Conservation (phyloP, 2,797 vertebrate species). For the Myoxocephalus aenaeus region DNA sequence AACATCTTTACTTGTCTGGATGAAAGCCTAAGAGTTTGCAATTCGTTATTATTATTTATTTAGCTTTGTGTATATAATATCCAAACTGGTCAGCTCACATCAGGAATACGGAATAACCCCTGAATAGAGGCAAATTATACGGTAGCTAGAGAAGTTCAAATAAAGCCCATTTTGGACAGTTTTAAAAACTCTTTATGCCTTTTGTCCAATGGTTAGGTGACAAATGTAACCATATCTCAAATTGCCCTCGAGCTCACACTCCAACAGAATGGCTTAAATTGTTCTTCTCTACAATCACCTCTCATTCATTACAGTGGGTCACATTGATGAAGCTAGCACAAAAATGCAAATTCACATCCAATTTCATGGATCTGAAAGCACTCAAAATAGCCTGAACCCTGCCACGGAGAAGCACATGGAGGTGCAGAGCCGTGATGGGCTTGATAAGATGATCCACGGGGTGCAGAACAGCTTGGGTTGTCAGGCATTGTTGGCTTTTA, state of each 20-base stretch:
- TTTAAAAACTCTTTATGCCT: constrained; percentile 19
- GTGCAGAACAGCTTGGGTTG: constrained; percentile 79
- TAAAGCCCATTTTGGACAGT: constrained; percentile 16
- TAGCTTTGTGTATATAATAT: neutral
- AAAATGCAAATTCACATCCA: constrained; percentile 82
- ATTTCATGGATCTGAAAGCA: constrained; percentile 83
- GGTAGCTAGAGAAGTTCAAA: constrained; percentile 6
- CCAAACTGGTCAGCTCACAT: neutral
- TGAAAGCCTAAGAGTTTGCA: neutral
- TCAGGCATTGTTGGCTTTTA: constrained; percentile 83
- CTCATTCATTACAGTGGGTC: constrained; percentile 72
- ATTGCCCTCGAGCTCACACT: constrained; percentile 51
- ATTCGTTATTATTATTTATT: neutral
- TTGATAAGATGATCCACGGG: constrained; percentile 77
- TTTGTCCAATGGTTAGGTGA: constrained; percentile 39
- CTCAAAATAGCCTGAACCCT: constrained; percentile 75
- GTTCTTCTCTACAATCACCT: constrained; percentile 52
- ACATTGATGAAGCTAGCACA: constrained; percentile 69
- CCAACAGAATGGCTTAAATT: constrained; percentile 51
- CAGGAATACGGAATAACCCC: constrained; percentile 2
- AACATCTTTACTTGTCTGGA: neutral
- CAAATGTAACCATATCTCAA: constrained; percentile 54
- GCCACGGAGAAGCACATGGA: constrained; percentile 66
- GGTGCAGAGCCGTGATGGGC: constrained; percentile 72
- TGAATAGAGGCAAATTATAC: constrained; percentile 22